These are phyloP conservation scores for Aurelia sp. DNA, from an alignment of 30 jellyfish, hydroid and myxozoan genomes.

Conservation along the genomic window DNA sequence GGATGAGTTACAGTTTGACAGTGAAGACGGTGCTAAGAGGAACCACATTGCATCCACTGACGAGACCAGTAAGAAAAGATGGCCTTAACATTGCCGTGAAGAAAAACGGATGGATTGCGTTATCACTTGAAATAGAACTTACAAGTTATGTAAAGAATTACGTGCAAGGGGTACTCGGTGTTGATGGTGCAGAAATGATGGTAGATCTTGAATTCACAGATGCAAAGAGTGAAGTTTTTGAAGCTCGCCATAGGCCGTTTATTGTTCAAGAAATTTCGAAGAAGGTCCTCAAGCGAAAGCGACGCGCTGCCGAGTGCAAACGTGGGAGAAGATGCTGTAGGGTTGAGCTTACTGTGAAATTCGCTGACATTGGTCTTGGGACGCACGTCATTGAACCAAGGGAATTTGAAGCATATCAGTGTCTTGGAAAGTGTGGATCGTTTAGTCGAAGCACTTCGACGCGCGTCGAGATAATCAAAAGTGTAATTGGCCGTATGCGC, in stretches of 20 bases:
- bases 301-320: slow-evolving; percentile 47
- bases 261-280: slow-evolving; percentile 38
- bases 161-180: no score
- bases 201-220: background rate
- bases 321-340: slow-evolving; percentile 48
- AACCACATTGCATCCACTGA: background rate
- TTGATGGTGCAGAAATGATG: background rate
- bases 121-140: background rate
- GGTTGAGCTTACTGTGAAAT: slow-evolving; percentile 35
- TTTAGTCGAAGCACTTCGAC: slow-evolving; percentile 46
- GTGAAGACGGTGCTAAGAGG: background rate
- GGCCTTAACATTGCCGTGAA: background rate
- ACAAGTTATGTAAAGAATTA: no score
- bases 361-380: slow-evolving; percentile 56
- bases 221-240: background rate
- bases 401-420: slow-evolving; percentile 66
- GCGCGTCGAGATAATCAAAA: slow-evolving; percentile 59
- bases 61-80: background rate
- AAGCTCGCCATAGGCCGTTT: slow-evolving; percentile 19
- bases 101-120: background rate
- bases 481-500: slow-evolving; percentile 47
- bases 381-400: slow-evolving; percentile 60
- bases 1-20: background rate
- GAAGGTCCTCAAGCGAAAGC: slow-evolving; percentile 4
- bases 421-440: slow-evolving; percentile 65